phyloP scores from a whole-genome alignment of 2,797 vertebrate species.

The Danio albolineatus region DNA sequence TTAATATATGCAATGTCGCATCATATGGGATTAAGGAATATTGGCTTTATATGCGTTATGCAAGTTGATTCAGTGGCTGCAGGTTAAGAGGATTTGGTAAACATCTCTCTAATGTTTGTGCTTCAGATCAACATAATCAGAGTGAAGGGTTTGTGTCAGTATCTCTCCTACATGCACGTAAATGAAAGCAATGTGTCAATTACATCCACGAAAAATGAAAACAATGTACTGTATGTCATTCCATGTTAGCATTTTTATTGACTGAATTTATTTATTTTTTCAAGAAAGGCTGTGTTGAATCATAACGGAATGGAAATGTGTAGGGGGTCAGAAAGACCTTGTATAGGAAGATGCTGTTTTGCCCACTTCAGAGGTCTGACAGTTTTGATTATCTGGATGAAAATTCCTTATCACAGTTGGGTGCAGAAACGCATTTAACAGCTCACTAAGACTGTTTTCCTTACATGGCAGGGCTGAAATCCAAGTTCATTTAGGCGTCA shows the following conservation, averaged over 20 bases:
- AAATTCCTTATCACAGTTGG: neutral
- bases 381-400: constrained; percentile 1
- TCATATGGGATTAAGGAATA: neutral
- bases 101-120: neutral
- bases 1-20: neutral
- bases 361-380: neutral
- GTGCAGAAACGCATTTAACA: neutral
- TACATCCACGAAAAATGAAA: no score
- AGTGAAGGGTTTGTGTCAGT: neutral
- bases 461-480: neutral
- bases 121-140: neutral
- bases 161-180: neutral
- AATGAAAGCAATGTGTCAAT: neutral
- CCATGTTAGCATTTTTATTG: neutral
- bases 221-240: no score
- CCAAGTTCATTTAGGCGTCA: neutral
- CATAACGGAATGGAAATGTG: neutral
- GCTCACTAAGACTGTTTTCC: neutral
- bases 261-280: neutral
- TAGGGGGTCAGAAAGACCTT: neutral
- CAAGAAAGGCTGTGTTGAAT: neutral
- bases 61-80: neutral
- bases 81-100: constrained; percentile 5
- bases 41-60: neutral
- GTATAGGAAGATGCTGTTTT: neutral